These are phyloP conservation scores for Thermophis baileyi DNA, from an alignment of 2,113 vertebrate genomes.

Conservation along the genomic window DNA sequence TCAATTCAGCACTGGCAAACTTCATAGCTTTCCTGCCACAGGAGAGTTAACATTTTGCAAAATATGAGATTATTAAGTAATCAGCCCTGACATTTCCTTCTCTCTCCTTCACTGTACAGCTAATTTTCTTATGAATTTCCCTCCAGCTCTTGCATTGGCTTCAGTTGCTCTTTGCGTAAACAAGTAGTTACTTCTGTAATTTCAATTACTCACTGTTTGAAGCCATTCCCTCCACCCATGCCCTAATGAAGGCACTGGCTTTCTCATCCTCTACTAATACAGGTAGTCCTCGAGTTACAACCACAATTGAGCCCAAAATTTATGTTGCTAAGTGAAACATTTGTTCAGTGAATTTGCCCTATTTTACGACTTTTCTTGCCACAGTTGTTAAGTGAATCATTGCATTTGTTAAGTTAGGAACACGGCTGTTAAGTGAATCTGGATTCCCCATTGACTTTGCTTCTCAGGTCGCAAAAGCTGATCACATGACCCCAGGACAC, in stretches of 20 bases:
- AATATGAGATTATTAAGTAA: slow-evolving; percentile 52
- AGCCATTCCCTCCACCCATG: slow-evolving; percentile 39
- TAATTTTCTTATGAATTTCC: neutral
- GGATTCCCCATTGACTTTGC: too few relatives aligned
- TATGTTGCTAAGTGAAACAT: too few relatives aligned
- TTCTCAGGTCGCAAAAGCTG: too few relatives aligned
- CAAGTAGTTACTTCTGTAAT: slow-evolving; percentile 51
- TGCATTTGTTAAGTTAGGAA: too few relatives aligned
- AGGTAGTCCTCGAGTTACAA: too few relatives aligned
- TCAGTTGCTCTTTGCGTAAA: slow-evolving; percentile 51
- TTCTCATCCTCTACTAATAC: slow-evolving; percentile 25
- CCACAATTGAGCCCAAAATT: too few relatives aligned
- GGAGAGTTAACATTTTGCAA: slow-evolving; percentile 63
- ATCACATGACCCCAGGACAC: too few relatives aligned
- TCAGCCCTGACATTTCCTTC: slow-evolving; percentile 61
- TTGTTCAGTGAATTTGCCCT: too few relatives aligned
- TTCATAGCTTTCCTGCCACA: slow-evolving; percentile 23
- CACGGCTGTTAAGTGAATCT: too few relatives aligned
- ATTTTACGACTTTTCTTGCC: too few relatives aligned
- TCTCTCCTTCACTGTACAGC: slow-evolving; percentile 55
- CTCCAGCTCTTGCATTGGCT: slow-evolving; percentile 59
- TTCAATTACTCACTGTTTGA: slow-evolving; percentile 54
- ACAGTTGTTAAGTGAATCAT: too few relatives aligned
- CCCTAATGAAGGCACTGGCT: slow-evolving; percentile 43
- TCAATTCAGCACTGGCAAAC: slow-evolving; percentile 50